Conservation (phyloP, 2,888 invertebrate genomes). For the Polydrusus pterygomalis region DNA sequence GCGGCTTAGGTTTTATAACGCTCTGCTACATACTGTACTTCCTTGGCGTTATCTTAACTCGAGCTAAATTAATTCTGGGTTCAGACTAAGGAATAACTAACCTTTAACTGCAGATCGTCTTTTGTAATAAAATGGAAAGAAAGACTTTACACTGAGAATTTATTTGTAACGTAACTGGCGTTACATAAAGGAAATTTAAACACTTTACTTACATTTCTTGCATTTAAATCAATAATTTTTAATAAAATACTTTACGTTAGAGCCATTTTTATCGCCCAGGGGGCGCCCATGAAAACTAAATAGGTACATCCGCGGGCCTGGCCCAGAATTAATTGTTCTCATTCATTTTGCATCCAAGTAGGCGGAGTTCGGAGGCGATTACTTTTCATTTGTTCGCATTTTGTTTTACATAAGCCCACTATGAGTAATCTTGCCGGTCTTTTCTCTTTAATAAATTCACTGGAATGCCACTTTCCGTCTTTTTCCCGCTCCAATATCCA, state of each 20-base stretch:
- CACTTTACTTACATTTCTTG: background rate
- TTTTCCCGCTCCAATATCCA: no score
- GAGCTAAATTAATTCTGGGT: background rate
- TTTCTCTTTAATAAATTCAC: constrained; percentile 31
- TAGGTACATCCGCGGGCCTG: constrained; percentile 15
- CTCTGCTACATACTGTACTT: constrained; percentile 7
- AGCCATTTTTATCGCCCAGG: background rate
- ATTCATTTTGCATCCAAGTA: constrained; percentile 36
- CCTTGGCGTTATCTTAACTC: background rate
- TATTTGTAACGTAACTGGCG: background rate
- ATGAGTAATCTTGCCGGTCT: constrained; percentile 42
- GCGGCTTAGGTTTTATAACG: constrained; percentile 6
- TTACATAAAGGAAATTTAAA: background rate
- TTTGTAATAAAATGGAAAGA: constrained; percentile 3
- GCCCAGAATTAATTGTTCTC: constrained; percentile 28
- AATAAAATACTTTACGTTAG: background rate
- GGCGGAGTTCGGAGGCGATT: constrained; percentile 29
- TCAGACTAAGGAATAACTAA: constrained; percentile 3
- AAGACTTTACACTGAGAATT: background rate
- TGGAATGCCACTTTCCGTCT: background rate
- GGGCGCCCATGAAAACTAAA: constrained; percentile 14
- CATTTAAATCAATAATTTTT: background rate
- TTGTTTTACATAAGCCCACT: constrained; percentile 41
- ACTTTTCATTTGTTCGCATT: constrained; percentile 43
- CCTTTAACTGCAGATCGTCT: constrained; percentile 11